These are phyloP conservation scores for Xylota segnis DNA, from an alignment of 2,888 invertebrate species.

Conservation along the genomic window DNA sequence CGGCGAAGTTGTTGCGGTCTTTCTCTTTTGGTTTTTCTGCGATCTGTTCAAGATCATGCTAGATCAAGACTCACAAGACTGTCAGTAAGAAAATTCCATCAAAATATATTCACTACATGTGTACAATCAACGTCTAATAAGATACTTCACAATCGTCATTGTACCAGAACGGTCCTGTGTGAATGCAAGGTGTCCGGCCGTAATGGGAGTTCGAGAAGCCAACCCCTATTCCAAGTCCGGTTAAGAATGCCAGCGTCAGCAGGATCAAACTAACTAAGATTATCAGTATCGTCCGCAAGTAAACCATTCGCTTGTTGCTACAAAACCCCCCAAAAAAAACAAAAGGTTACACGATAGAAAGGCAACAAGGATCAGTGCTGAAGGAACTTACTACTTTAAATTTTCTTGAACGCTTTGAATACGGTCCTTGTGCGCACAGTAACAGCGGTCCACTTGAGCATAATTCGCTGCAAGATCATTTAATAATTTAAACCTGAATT, in stretches of 20 bases:
- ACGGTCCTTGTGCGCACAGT: constrained; percentile 57
- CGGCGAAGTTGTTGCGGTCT: neutral
- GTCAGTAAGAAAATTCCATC: neutral
- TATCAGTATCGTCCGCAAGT: constrained; percentile 1
- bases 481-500: constrained; percentile 26
- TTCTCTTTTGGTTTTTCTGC: neutral
- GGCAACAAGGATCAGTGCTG: neutral
- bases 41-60: neutral
- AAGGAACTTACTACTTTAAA: constrained; percentile 49
- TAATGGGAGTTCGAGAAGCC: constrained; percentile 13
- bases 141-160: constrained; percentile 19
- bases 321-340: neutral
- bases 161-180: constrained; percentile 4
- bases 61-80: neutral
- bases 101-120: neutral
- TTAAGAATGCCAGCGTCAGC: constrained; percentile 8
- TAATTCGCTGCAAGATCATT: constrained; percentile 54
- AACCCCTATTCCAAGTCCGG: constrained; percentile 26
- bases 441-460: constrained; percentile 30
- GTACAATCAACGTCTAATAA: constrained; percentile 7
- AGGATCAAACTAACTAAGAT: neutral
- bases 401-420: constrained; percentile 50
- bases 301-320: constrained; percentile 38
- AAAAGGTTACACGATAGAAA: too few species aligned
- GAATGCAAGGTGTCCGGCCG: constrained; percentile 8